Percentiles rank a stretch among this genome's conserved stretches.
Conservation (phyloP, 2,113 vertebrate species). For the Neogobius melanostomus region DNA sequence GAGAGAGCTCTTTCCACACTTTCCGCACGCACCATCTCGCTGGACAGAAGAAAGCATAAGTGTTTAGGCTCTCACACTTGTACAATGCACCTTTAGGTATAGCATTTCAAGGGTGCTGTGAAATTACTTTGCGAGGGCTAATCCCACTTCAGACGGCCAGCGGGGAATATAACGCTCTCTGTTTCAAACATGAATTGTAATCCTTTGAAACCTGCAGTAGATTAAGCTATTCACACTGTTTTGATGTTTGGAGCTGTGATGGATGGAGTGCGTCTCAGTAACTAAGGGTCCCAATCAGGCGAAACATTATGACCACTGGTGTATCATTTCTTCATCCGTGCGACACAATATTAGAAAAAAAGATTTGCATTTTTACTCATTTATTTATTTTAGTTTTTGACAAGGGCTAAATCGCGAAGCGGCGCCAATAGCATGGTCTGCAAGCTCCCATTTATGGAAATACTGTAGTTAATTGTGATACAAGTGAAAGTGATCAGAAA, state of each 20-base stretch:
- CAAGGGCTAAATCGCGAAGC: too few species aligned
- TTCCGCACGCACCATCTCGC: slow-evolving; percentile 37
- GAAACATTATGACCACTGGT: too few species aligned
- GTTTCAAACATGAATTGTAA: slow-evolving; percentile 45
- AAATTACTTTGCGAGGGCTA: slow-evolving; percentile 62
- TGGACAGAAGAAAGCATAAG: slow-evolving; percentile 45
- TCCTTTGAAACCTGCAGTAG: slow-evolving; percentile 34
- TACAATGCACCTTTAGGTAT: slow-evolving; percentile 42
- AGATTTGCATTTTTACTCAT: too few species aligned
- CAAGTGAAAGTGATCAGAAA: too few species aligned
- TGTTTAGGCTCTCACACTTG: slow-evolving; percentile 52
- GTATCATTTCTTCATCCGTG: too few species aligned
- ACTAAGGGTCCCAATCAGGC: too few species aligned
- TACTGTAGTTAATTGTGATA: too few species aligned
- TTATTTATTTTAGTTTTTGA: too few species aligned
- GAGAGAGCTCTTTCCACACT: slow-evolving; percentile 54
- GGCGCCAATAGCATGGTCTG: too few species aligned
- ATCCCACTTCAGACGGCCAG: slow-evolving; percentile 68
- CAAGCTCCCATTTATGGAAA: too few species aligned
- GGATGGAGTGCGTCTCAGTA: too few species aligned
- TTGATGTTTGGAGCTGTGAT: not conserved
- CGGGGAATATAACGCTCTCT: slow-evolving; percentile 52
- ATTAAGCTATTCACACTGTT: not conserved
- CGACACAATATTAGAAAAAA: too few species aligned
- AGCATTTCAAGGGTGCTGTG: slow-evolving; percentile 57